phyloP scores from a whole-genome alignment of 2,113 vertebrate genomes.

The Oryzias javanicus region DNA sequence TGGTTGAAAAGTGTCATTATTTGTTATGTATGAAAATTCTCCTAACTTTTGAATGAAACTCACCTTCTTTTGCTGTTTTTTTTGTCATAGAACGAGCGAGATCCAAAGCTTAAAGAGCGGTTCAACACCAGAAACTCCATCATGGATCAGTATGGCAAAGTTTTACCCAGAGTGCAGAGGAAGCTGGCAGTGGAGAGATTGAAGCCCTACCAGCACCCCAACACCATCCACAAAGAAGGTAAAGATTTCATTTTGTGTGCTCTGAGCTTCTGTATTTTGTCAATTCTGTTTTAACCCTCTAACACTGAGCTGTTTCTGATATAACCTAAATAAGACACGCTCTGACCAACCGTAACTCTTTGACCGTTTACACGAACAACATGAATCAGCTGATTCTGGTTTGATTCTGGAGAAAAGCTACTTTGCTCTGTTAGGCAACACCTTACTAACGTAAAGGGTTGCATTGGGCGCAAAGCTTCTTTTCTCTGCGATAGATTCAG shows the following conservation, averaged over 20 bases:
- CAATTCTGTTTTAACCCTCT: too few species aligned
- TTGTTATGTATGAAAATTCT: neutral
- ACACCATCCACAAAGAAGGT: conserved; percentile 84
- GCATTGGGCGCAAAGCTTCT: too few species aligned
- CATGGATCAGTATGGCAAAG: conserved; percentile 86
- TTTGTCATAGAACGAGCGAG: conserved; percentile 80
- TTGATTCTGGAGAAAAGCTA: too few species aligned
- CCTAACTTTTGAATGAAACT: neutral
- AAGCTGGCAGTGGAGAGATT: conserved; percentile 86
- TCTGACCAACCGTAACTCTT: too few species aligned
- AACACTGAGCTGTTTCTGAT: too few species aligned
- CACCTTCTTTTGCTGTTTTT: neutral
- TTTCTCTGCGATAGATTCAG: too few species aligned
- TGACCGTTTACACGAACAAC: too few species aligned
- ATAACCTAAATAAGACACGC: too few species aligned
- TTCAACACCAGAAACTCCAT: conserved; percentile 87
- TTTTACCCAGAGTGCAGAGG: conserved; percentile 88
- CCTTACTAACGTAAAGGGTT: too few species aligned
- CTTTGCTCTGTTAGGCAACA: too few species aligned
- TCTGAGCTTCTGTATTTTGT: neutral
- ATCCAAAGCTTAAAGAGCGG: conserved; percentile 85
- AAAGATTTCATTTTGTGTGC: neutral
- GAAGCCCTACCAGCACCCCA: conserved; percentile 84
- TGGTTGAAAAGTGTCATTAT: neutral
- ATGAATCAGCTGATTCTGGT: too few species aligned